Conservation (phyloP, 2,113 vertebrate genomes). For the Sialia sialis region DNA sequence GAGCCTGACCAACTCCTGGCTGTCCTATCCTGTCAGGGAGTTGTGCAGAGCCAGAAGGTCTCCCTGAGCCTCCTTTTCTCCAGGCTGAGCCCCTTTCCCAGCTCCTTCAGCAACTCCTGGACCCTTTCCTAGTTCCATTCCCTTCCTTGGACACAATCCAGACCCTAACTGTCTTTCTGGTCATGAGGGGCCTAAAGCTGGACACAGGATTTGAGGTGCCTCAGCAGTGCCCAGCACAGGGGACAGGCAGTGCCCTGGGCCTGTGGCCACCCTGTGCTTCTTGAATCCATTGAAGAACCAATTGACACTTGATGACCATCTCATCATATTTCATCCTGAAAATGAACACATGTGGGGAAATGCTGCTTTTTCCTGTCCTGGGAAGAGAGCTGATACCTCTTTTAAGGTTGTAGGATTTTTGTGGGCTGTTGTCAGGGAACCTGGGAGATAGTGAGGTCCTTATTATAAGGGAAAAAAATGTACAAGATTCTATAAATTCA, state of each 20-base stretch:
- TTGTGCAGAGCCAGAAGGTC: accelerated
- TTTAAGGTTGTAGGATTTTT: neutral
- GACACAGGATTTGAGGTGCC: neutral
- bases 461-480: neutral
- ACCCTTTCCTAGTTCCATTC: neutral
- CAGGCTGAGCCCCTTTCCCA: neutral
- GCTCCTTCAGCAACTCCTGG: neutral
- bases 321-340: neutral
- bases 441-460: neutral
- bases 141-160: neutral
- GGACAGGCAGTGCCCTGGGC: neutral
- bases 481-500: neutral
- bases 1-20: accelerated
- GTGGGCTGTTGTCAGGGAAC: neutral
- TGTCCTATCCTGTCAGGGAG: neutral
- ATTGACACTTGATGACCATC: neutral
- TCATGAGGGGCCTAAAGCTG: neutral
- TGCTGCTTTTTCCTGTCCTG: neutral
- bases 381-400: neutral
- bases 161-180: neutral
- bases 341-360: neutral
- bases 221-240: neutral
- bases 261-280: neutral
- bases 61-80: neutral
- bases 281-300: neutral